Percentiles rank a stretch among this genome's conserved stretches.
These are phyloP conservation scores for Sarcophilus harrisii DNA, from an alignment of 2,797 vertebrate genomes.

Conservation along the genomic window DNA sequence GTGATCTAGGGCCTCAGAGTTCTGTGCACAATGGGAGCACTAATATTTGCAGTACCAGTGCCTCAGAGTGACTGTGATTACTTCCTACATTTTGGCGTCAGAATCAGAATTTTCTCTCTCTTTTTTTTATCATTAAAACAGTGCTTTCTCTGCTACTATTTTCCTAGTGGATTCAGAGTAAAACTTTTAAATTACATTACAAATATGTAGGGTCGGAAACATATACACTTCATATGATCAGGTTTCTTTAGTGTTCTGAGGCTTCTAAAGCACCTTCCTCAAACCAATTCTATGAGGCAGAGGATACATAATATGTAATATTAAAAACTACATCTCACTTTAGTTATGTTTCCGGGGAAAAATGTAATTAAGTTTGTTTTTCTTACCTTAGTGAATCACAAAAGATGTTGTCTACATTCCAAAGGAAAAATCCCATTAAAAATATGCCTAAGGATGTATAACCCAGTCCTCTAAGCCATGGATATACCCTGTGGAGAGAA, in stretches of 20 bases:
- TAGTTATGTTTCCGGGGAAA: background rate
- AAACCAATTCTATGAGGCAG: background rate
- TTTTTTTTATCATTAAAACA: background rate
- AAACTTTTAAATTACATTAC: background rate
- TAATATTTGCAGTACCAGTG: background rate
- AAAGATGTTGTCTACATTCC: conserved; percentile 98
- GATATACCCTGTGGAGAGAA: conserved; percentile 91
- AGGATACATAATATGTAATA: background rate
- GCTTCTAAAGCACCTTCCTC: background rate
- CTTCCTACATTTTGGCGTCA: background rate
- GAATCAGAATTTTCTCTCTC: background rate
- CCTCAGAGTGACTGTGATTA: background rate
- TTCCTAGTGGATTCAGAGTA: background rate
- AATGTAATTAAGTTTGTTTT: background rate
- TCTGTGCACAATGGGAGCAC: background rate
- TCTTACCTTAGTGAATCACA: conserved; percentile 94
- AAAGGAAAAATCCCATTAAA: conserved; percentile 95
- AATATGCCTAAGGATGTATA: conserved; percentile 95
- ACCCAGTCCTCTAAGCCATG: conserved; percentile 93
- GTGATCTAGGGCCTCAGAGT: background rate
- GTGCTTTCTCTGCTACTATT: background rate
- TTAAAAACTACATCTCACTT: background rate
- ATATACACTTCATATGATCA: background rate
- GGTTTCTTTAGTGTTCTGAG: background rate
- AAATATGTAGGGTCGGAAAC: background rate